Base-by-base conservation (phyloP, 2,888 invertebrate genomes). In the Lepidochitona cinerea region DNA sequence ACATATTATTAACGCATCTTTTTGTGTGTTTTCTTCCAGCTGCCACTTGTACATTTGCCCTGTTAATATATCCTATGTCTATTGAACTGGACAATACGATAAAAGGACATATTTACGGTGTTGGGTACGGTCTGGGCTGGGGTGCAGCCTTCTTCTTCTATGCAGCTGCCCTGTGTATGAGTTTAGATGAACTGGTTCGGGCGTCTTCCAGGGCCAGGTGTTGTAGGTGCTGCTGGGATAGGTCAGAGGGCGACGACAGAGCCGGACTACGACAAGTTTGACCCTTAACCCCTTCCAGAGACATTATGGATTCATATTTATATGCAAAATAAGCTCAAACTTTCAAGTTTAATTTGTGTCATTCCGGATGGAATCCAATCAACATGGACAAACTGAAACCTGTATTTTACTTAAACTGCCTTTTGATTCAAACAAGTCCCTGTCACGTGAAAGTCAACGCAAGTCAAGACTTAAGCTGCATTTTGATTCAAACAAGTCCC, bases 51-150 rank as follows among this genome's bases (percentile, higher is more conserved):
- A 84, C 85, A 36, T 81, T 86, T 75, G 89, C 89, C 79, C 85
- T 89, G 81, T 81, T 88, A 37, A 84, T 88, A 29, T 90, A 89
- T 80, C 88, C 89, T 18, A 80, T 88, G 35, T 86, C 85, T 36
- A 82, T 89, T 52, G 85, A 88, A 72, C 75, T 81, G 65, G 85
- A 85, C 75, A 73, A 72, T 23, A 80, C 75, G 59, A 81, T 85
- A 52, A 75, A 72, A 52, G 76, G 81, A 5, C 87, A 88, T 74
- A 78, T 79, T 18, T 89, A 87, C 76, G 89, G 90, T 9, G 83
- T 85, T 68, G 89, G 89, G 18, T 90, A 88, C 79, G 86, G 85
- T 37, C 83, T 89, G 9, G 89, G 88, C n/a, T 90, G 90, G 89
- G 89, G 85, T 32, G 86, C 88, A 36, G 83, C 89, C 52, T 83